Conservation (phyloP, 2,888 invertebrate species). For the Nezara viridula region DNA sequence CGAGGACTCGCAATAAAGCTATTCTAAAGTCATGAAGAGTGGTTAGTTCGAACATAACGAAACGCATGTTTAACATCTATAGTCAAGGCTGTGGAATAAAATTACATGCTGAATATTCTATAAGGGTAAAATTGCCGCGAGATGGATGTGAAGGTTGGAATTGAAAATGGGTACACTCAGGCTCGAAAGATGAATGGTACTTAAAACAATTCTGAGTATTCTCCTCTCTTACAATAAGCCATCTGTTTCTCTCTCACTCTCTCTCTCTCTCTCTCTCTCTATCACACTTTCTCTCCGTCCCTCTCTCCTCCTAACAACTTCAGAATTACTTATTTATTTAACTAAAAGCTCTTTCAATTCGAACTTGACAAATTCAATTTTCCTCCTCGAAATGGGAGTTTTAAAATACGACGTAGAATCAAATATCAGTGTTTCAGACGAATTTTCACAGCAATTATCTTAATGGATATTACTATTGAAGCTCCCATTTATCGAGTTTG, state of each 20-base stretch:
- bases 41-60: neutral
- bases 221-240: neutral
- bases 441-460: no score
- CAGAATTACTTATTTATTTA: neutral
- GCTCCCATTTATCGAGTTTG: no score
- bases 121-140: neutral
- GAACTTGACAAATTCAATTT: neutral
- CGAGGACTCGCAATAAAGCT: neutral
- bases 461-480: no score
- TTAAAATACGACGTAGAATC: neutral
- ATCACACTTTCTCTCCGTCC: neutral
- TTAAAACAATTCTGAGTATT: neutral
- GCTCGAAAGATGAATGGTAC: constrained; percentile 4
- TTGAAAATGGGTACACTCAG: neutral
- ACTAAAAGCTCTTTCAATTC: neutral
- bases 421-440: neutral
- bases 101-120: neutral
- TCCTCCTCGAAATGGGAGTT: neutral
- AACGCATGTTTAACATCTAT: neutral
- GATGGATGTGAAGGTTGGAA: neutral
- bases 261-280: neutral
- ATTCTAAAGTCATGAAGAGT: neutral
- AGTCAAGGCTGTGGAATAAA: neutral
- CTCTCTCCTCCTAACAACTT: neutral
- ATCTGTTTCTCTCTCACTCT: neutral